Base-by-base conservation (phyloP, 1,140 invertebrate species). In the Phymorhynchus buccinoides region DNA sequence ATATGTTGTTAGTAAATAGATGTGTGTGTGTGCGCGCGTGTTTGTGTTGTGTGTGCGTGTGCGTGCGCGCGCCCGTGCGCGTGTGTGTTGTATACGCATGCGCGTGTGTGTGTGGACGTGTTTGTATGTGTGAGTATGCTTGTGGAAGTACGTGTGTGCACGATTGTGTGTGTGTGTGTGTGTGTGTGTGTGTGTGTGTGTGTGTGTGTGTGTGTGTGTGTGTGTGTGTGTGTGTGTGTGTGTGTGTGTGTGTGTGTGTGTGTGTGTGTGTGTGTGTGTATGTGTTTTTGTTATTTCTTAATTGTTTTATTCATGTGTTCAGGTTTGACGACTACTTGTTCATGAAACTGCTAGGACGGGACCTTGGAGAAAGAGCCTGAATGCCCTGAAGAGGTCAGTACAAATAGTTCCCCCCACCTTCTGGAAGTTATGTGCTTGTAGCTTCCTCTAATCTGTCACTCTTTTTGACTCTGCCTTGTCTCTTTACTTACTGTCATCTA, bases 281-380 rank as follows among this genome's bases (percentile, higher is more conserved):
- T 78, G 30, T 42, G 16, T 7, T n/a, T 39, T 42, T 78, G 4
- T 37, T 42, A 78, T n/a, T 16, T 12, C 35, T 78, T 39, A 9
- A n/a, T 37, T 37, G 16, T 22, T 42, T 42, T n/a, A 14, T 37
- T 78, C 6, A n/a, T 78, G 30, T 30, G 4, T 66, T 0, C 62
- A 85, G 84, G 22, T 85, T 85, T 32, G 84, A 85, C 44, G 84
- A 85, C 78, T 85, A 85, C 41, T 52, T 85, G 56, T 85, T 85
- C 52, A 85, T 85, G 84, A 85, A 85, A 30, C 41, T 85, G 77
- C 78, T 85, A 16, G 84, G 84, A 14, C 84, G 84, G 30, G 80
- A 85, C 62, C 84, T 85, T 48, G 78, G 78, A 1, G 84, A 84
- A 7, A 37, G 56, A 14, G 35, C 77, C 32, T 84, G 62, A 66